Evolutionary conservation across 2,113 vertebrate genomes (phyloP).

Genomic region (Ceuthmochares aereus): DNA sequence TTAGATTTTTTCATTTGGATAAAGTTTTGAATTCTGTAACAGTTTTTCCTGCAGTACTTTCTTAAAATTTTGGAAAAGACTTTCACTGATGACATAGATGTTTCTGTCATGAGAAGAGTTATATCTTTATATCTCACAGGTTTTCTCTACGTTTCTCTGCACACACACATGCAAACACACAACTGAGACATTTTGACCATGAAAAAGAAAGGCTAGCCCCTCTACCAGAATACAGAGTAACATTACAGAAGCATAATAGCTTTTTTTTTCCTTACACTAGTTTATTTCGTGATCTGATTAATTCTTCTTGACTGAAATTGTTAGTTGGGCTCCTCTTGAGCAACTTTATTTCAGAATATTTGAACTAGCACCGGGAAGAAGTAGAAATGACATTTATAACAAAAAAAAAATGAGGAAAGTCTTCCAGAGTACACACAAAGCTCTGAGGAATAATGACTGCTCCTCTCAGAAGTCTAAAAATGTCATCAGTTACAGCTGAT

Average conservation of each 20-base stretch:
- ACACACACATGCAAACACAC: rapidly evolving
- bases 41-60: background rate
- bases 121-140: background rate
- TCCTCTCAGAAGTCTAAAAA: constrained; percentile 7
- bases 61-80: background rate
- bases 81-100: background rate
- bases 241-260: background rate
- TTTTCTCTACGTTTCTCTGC: background rate
- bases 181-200: background rate
- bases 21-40: background rate
- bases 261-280: background rate
- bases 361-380: background rate
- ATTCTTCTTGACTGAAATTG: background rate
- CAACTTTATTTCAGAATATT: background rate
- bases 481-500: background rate
- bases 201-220: background rate
- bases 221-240: background rate
- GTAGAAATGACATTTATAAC: constrained; percentile 4
- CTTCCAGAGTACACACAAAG: background rate
- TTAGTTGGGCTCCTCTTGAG: background rate
- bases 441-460: background rate
- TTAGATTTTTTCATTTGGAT: background rate
- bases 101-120: background rate
- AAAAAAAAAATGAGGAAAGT: background rate
- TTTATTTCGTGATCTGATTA: background rate